These are phyloP conservation scores for Lasioglossum albipes DNA, from an alignment of 1,140 invertebrate species.

Conservation along the genomic window DNA sequence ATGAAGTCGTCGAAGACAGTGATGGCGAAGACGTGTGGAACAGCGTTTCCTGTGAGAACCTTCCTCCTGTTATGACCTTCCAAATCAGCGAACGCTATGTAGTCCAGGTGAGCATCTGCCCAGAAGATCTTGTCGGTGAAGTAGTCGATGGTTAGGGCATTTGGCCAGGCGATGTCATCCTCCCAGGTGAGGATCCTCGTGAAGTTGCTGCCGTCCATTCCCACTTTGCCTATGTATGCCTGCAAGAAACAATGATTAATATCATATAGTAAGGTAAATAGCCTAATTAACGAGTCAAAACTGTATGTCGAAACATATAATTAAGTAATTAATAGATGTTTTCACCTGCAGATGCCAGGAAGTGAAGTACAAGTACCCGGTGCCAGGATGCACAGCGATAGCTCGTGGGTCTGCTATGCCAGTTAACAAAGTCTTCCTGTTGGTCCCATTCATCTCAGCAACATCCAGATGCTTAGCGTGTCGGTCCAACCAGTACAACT, in stretches of 20 bases:
- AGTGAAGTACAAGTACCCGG: conserved; percentile 96
- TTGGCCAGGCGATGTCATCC: conserved; percentile 98
- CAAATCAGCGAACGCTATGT: conserved; percentile 95
- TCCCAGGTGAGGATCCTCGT: conserved; percentile 94
- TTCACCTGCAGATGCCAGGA: conserved; percentile 93
- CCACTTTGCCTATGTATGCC: conserved; percentile 98
- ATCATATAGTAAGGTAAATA: neutral
- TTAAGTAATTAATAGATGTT: too few relatives aligned
- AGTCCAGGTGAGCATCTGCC: conserved; percentile 99
- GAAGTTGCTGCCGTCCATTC: conserved; percentile 97
- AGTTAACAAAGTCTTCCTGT: conserved; percentile 91
- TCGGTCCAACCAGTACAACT: conserved; percentile 98
- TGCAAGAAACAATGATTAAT: conserved; percentile 71
- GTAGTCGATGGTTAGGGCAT: conserved; percentile 97
- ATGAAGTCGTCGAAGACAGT: conserved; percentile 96
- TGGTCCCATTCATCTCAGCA: conserved; percentile 94
- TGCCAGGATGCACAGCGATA: conserved; percentile 96
- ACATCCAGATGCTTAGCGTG: conserved; percentile 97
- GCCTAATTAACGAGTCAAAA: too few relatives aligned
- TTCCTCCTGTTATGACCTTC: conserved; percentile 92
- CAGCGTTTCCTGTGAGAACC: conserved; percentile 88
- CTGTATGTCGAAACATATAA: too few relatives aligned
- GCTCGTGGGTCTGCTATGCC: conserved; percentile 95
- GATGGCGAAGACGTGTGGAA: conserved; percentile 97
- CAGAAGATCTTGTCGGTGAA: conserved; percentile 97